Evolutionary conservation across 2,113 vertebrate species (phyloP).

Genomic region (Orthonyx spaldingii): DNA sequence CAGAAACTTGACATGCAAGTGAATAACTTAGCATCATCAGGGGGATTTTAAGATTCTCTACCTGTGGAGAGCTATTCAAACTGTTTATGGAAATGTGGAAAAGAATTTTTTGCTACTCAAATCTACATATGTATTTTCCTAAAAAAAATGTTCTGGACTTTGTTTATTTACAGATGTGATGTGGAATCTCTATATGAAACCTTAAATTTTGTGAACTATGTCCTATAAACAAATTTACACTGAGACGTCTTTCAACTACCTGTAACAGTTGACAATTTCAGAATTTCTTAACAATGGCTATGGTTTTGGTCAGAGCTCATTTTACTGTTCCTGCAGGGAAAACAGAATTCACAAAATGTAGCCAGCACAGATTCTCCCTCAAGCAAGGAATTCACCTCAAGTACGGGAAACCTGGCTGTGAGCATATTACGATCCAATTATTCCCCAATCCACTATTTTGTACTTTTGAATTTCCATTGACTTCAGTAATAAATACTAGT

Average conservation of each 20-base stretch:
- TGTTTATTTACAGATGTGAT: background rate
- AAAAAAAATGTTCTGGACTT: background rate
- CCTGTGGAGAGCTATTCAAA: conserved; percentile 33
- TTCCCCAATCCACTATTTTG: background rate
- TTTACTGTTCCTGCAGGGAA: background rate
- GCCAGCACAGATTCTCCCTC: background rate
- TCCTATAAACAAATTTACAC: background rate
- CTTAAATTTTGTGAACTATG: background rate
- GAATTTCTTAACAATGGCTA: background rate
- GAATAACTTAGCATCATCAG: background rate
- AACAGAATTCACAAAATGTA: background rate
- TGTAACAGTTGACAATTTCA: conserved; percentile 4
- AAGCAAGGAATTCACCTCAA: background rate
- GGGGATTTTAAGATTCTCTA: conserved; percentile 34
- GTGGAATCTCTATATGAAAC: background rate
- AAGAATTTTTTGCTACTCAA: background rate
- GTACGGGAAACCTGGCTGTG: background rate
- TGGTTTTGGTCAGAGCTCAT: background rate
- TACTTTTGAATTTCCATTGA: background rate
- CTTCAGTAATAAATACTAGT: background rate
- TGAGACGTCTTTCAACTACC: background rate
- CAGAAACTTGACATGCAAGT: conserved; percentile 17
- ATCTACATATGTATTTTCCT: background rate
- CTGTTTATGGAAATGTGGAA: conserved; percentile 6
- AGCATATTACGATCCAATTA: background rate